Percentiles rank a stretch among this genome's conserved stretches.
Evolutionary conservation across 1,140 invertebrate genomes (phyloP).

Genomic region (Whitmania pigra): DNA sequence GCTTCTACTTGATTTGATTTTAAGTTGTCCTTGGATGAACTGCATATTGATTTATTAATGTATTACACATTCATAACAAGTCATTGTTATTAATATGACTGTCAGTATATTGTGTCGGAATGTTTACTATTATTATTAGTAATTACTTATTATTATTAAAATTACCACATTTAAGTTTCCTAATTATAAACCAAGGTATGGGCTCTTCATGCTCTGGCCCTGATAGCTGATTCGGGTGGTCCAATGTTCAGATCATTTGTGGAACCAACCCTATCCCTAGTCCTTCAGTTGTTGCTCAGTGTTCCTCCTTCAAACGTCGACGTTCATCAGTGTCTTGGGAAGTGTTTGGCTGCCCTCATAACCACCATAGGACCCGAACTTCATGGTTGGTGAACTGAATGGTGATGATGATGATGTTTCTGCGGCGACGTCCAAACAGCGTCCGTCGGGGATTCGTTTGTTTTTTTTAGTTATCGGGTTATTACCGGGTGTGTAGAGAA

Average conservation of each 20-base stretch:
- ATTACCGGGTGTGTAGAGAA: too few relatives aligned
- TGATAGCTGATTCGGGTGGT: conserved; percentile 92
- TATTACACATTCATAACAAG: too few relatives aligned
- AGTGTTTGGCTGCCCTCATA: conserved; percentile 79
- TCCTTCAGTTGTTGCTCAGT: conserved; percentile 72
- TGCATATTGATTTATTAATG: too few relatives aligned
- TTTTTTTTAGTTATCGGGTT: too few relatives aligned
- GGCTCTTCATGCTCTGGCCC: conserved; percentile 82
- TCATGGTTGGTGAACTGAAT: conserved; percentile 55
- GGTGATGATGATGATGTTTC: conserved; percentile 17
- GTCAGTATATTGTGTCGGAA: too few relatives aligned
- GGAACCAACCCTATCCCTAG: conserved; percentile 76
- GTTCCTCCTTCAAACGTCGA: conserved; percentile 79
- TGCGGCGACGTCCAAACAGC: not conserved
- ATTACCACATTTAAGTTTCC: too few relatives aligned
- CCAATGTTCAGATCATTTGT: conserved; percentile 96
- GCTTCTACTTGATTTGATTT: too few relatives aligned
- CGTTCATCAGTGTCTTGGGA: conserved; percentile 85
- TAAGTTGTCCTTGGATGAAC: too few relatives aligned
- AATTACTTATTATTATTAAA: too few relatives aligned
- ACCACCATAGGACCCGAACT: conserved; percentile 96
- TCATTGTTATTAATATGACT: too few relatives aligned
- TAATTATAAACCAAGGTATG: conserved; percentile 63
- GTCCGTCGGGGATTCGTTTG: too few relatives aligned
- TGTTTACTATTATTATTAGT: too few relatives aligned